Evolutionary conservation across 2,113 vertebrate genomes (phyloP).

Genomic region (Gymnarchus niloticus): DNA sequence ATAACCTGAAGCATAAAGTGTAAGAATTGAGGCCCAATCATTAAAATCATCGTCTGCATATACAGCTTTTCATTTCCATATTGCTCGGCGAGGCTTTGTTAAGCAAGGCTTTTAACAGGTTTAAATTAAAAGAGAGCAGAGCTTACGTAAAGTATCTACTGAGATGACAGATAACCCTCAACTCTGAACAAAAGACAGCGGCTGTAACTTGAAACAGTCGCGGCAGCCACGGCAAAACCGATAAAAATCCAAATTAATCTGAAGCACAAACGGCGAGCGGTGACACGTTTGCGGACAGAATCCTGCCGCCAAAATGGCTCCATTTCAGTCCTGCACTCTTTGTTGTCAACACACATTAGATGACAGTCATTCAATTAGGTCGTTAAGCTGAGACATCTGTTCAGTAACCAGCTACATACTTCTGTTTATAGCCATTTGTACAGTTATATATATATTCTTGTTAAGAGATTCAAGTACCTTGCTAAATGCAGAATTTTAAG

Average conservation of each 20-base stretch:
- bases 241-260: neutral
- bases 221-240: neutral
- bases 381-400: neutral
- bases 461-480: neutral
- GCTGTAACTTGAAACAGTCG: neutral
- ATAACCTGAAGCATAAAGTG: slow-evolving; percentile 11
- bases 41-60: neutral
- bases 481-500: neutral
- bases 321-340: neutral
- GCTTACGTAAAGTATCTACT: slow-evolving; percentile 2
- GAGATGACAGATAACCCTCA: neutral
- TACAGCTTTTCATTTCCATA: neutral
- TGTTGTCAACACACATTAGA: neutral
- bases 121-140: neutral
- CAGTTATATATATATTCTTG: neutral
- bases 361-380: slow-evolving; percentile 1
- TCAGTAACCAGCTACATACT: neutral
- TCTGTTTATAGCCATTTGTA: neutral
- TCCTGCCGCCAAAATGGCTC: neutral
- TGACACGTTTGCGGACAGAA: neutral
- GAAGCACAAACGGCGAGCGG: neutral
- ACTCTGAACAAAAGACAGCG: neutral
- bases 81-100: slow-evolving; percentile 1
- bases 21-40: neutral
- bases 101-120: neutral